Conservation (phyloP, 64 coral and sea anemone species). For the Stichodactyla mertensii region DNA sequence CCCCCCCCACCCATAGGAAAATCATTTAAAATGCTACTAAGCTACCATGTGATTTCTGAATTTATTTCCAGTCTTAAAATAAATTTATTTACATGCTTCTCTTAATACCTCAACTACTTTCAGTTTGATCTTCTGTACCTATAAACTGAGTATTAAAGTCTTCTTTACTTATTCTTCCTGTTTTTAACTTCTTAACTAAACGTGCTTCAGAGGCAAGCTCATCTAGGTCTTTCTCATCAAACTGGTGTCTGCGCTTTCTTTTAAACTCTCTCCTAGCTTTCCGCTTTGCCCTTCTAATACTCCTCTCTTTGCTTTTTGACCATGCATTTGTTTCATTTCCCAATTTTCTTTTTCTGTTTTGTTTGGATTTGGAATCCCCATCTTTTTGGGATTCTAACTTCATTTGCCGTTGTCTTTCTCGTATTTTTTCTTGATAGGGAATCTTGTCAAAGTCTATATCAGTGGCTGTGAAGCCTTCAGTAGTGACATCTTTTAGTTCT, state of each 20-base stretch:
- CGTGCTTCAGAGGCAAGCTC: constrained; percentile 67
- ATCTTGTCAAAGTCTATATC: constrained; percentile 65
- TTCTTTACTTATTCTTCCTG: constrained; percentile 73
- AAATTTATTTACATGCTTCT: too few species aligned
- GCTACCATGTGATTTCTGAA: too few species aligned
- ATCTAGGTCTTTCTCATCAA: constrained; percentile 77
- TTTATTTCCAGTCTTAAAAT: too few species aligned
- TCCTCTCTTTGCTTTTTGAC: constrained; percentile 81
- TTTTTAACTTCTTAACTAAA: constrained; percentile 91
- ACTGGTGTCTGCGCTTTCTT: constrained; percentile 45
- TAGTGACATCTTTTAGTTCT: constrained; percentile 77
- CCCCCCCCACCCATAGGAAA: neutral
- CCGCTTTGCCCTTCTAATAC: constrained; percentile 57
- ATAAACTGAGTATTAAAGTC: constrained; percentile 53
- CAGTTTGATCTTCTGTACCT: neutral
- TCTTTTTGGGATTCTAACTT: constrained; percentile 33
- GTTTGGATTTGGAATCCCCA: neutral
- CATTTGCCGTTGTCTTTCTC: constrained; percentile 76
- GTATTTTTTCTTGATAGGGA: constrained; percentile 77
- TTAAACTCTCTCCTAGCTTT: constrained; percentile 49
- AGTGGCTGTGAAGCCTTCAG: constrained; percentile 43
- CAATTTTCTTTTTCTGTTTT: constrained; percentile 39
- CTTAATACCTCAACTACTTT: neutral
- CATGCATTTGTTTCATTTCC: constrained; percentile 43
- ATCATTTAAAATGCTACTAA: neutral